These are phyloP conservation scores for Pempheris klunzingeri DNA, from an alignment of 2,797 vertebrate genomes.

Conservation along the genomic window DNA sequence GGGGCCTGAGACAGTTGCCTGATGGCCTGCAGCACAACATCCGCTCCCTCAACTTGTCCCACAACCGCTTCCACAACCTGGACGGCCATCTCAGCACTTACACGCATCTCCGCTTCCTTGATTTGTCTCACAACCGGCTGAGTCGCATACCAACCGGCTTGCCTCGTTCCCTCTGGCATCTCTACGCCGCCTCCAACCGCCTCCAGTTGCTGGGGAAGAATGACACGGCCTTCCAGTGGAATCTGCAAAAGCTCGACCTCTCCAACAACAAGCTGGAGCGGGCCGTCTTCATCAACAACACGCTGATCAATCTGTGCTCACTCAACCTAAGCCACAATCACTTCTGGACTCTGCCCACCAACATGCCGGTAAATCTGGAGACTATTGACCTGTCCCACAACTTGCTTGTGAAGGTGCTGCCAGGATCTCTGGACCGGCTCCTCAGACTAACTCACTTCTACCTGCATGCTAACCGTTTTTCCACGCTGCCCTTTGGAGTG, in stretches of 20 bases:
- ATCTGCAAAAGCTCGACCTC: conserved; percentile 91
- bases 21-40: conserved; percentile 92
- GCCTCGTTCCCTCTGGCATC: conserved; percentile 95
- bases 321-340: conserved; percentile 95
- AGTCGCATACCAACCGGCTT: conserved; percentile 88
- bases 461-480: conserved; percentile 94
- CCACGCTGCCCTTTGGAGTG: conserved; percentile 85
- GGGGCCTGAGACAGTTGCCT: conserved; percentile 90
- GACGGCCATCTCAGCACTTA: conserved; percentile 89
- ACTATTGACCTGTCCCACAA: conserved; percentile 93
- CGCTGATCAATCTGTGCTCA: conserved; percentile 87
- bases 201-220: conserved; percentile 93
- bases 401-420: conserved; percentile 91
- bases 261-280: conserved; percentile 94
- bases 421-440: conserved; percentile 91
- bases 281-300: conserved; percentile 96
- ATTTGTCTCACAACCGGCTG: conserved; percentile 93
- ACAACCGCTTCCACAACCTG: conserved; percentile 91
- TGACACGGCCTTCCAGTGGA: conserved; percentile 97
- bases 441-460: conserved; percentile 87
- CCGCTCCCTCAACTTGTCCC: conserved; percentile 92
- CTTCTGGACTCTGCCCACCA: conserved; percentile 97
- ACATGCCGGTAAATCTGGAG: conserved; percentile 90
- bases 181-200: conserved; percentile 90
- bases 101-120: conserved; percentile 92